A percentile compares a stretch with the other conserved stretches of the same genome.
Conservation (phyloP, 2,113 vertebrate species). For the Asarcornis scutulata region DNA sequence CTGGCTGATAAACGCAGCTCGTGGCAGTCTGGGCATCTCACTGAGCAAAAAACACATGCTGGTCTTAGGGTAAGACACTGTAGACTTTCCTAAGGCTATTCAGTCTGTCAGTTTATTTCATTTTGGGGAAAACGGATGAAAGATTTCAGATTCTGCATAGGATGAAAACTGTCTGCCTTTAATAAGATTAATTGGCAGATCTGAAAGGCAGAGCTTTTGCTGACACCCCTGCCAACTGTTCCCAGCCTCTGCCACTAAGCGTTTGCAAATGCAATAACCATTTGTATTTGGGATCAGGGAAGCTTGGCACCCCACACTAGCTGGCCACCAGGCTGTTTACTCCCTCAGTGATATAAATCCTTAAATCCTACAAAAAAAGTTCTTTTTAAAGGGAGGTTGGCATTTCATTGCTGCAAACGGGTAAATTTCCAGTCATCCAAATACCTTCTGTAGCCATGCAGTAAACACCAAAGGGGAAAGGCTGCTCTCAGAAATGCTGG, state of each 20-base stretch:
- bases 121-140: not conserved
- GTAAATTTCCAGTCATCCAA: not conserved
- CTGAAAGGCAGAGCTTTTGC: not conserved
- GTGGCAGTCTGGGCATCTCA: not conserved
- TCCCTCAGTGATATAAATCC: not conserved
- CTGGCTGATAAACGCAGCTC: not conserved
- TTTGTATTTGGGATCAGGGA: not conserved
- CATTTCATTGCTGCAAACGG: not conserved
- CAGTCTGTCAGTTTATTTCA: not conserved
- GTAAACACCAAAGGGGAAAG: not conserved
- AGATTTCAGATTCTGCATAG: not conserved
- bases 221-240: not conserved
- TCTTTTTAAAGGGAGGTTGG: not conserved
- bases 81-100: not conserved
- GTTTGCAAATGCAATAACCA: not conserved
- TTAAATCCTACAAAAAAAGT: not conserved
- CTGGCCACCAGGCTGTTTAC: not conserved
- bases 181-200: not conserved
- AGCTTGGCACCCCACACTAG: not conserved
- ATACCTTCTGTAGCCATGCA: not conserved
- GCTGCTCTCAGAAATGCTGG: not conserved
- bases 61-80: too few relatives aligned
- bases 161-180: not conserved
- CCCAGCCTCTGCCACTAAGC: not conserved
- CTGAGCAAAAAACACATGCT: not conserved